A percentile compares a stretch with the other conserved stretches of the same genome.
Conservation (phyloP, 2,888 invertebrate species). For the Papilio elwesi region DNA sequence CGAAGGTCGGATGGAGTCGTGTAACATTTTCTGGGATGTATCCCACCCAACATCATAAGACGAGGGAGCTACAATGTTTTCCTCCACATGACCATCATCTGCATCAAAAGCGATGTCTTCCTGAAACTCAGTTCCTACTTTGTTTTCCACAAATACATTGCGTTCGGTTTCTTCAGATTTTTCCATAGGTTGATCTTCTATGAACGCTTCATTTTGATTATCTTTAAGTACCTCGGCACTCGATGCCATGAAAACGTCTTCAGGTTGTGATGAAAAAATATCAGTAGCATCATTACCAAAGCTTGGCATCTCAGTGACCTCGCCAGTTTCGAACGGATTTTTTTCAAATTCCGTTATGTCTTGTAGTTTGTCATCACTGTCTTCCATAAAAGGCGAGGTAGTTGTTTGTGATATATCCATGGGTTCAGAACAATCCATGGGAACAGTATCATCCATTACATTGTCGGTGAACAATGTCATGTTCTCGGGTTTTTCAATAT, state of each 20-base stretch:
- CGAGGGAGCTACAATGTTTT: conserved; percentile 43
- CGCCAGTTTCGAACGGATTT: conserved; percentile 70
- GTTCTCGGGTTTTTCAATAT: conserved; percentile 38
- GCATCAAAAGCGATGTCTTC: conserved; percentile 94
- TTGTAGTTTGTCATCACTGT: conserved; percentile 51
- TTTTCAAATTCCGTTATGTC: conserved; percentile 56
- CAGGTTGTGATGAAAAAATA: conserved; percentile 56
- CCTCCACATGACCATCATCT: neutral
- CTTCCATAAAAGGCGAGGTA: conserved; percentile 67
- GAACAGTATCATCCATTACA: conserved; percentile 49
- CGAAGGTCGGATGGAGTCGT: conserved; percentile 66
- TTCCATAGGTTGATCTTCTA: conserved; percentile 38
- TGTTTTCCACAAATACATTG: conserved; percentile 6
- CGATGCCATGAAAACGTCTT: conserved; percentile 52
- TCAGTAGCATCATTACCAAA: conserved; percentile 50
- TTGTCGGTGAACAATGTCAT: conserved; percentile 29
- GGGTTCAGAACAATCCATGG: conserved; percentile 73
- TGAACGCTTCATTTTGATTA: conserved; percentile 47
- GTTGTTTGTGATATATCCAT: conserved; percentile 53
- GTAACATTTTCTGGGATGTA: conserved; percentile 59
- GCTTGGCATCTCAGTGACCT: conserved; percentile 46
- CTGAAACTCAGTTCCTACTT: conserved; percentile 69
- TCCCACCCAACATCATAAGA: conserved; percentile 62
- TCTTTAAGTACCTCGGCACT: conserved; percentile 48
- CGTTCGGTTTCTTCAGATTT: conserved; percentile 3